A percentile compares a stretch with the other conserved stretches of the same genome.
Conservation (phyloP, 2,888 invertebrate genomes). For the Aquatica leii region DNA sequence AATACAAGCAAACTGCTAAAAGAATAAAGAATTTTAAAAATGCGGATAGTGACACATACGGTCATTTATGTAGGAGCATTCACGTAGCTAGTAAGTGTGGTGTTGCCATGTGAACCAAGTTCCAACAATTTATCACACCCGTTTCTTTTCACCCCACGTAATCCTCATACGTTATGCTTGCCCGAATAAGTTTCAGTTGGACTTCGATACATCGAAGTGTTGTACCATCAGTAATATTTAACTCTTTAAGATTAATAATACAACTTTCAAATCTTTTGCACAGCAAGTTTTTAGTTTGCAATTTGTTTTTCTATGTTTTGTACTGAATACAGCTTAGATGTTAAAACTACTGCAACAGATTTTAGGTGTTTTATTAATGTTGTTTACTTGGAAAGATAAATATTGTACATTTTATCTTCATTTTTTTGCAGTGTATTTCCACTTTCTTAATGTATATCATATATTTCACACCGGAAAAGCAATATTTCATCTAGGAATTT, state of each 20-base stretch:
- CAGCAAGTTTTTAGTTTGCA: neutral
- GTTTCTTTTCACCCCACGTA: conserved; percentile 54
- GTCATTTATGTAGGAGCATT: conserved; percentile 34
- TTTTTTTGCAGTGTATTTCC: conserved; percentile 32
- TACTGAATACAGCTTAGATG: conserved; percentile 20
- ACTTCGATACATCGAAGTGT: conserved; percentile 22
- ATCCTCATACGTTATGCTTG: conserved; percentile 52
- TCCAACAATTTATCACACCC: conserved; percentile 51
- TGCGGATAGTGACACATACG: conserved; percentile 33
- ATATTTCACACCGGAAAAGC: conserved; percentile 26
- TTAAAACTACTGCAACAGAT: conserved; percentile 29
- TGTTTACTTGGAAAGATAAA: conserved; percentile 37
- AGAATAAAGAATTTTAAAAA: conserved; percentile 32
- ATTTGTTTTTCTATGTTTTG: neutral
- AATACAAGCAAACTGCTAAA: conserved; percentile 27
- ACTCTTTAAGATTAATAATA: conserved; percentile 1
- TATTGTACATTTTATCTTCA: conserved; percentile 33
- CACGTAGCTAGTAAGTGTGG: conserved; percentile 33
- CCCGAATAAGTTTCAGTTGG: conserved; percentile 30
- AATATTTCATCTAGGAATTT: conserved; percentile 16
- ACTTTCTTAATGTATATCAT: conserved; percentile 33
- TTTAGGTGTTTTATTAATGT: conserved; percentile 32
- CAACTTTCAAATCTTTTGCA: neutral
- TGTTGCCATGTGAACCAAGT: conserved; percentile 54
- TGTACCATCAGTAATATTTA: conserved; percentile 13